A percentile compares a stretch with the other conserved stretches of the same genome.
These are phyloP conservation scores for Sycobia sp. DNA, from an alignment of 1,140 invertebrate species.

Conservation along the genomic window DNA sequence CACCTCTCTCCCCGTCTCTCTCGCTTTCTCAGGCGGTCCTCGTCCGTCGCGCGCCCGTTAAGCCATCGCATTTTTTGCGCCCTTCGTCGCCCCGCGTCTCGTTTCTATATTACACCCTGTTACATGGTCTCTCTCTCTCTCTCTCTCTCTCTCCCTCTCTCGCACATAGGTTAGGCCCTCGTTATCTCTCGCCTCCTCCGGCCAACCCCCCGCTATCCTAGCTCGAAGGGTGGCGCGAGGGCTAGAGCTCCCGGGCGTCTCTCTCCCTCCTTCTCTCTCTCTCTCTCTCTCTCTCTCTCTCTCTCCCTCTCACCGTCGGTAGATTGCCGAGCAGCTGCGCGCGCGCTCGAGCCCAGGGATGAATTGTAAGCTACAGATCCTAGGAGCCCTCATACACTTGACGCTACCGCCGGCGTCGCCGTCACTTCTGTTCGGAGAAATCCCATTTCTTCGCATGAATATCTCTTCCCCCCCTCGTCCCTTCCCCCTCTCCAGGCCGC, in stretches of 20 bases:
- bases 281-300: neutral
- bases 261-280: neutral
- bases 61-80: neutral
- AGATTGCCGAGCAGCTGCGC: conserved; percentile 6
- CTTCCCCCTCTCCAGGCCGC: no score
- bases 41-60: neutral
- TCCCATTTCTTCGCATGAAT: conserved; percentile 8
- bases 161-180: neutral
- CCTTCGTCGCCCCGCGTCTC: neutral
- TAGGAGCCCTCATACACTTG: no score
- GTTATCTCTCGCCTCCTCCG: no score
- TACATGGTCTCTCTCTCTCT: neutral
- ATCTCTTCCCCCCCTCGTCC: neutral
- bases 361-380: conserved; percentile 21
- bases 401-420: neutral
- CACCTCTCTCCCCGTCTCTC: neutral
- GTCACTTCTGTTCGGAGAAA: conserved; percentile 7
- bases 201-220: no score
- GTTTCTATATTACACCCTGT: conserved; percentile 10
- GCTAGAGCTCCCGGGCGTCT: no score
- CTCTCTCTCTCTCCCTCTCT: no score
- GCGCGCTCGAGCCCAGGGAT: no score
- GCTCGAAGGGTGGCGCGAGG: no score
- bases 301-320: neutral
- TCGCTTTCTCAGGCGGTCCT: neutral